Percentiles rank a stretch among this genome's conserved stretches.
These are phyloP conservation scores for Porites divaricata DNA, from an alignment of 92 coral and sea anemone genomes.

Conservation along the genomic window DNA sequence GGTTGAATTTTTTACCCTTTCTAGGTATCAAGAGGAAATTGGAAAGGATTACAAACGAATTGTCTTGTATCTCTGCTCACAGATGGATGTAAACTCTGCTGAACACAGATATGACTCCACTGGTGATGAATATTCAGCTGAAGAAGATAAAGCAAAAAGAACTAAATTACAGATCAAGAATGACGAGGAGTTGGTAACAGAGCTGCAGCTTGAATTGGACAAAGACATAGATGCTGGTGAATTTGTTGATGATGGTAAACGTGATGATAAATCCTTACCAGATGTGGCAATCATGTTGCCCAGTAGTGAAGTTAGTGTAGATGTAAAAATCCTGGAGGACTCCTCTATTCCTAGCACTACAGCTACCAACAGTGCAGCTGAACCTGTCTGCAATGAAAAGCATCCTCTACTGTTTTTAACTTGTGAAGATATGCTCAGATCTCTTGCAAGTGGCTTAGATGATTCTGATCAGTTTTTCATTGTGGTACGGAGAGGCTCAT, in stretches of 20 bases:
- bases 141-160: neutral
- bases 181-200: conserved; percentile 37
- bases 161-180: conserved; percentile 39
- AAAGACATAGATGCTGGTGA: neutral
- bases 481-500: conserved; percentile 54
- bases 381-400: neutral
- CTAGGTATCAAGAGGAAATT: conserved; percentile 55
- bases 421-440: neutral
- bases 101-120: conserved; percentile 11
- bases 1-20: conserved; percentile 58
- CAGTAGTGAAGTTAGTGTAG: neutral
- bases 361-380: neutral
- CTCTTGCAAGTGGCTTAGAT: neutral
- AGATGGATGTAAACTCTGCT: conserved; percentile 12
- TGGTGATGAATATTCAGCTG: neutral
- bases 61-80: conserved; percentile 59
- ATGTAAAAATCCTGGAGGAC: neutral
- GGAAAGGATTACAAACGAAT: conserved; percentile 77
- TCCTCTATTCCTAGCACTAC: neutral
- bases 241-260: neutral
- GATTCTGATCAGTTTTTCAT: conserved; percentile 45
- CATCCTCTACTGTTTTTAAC: neutral
- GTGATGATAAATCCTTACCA: no score
- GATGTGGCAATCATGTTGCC: no score
- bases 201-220: conserved; percentile 34